A percentile compares a stretch with the other conserved stretches of the same genome.
Evolutionary conservation across 2,888 invertebrate species (phyloP).

Genomic region (Incurvaria masculella): DNA sequence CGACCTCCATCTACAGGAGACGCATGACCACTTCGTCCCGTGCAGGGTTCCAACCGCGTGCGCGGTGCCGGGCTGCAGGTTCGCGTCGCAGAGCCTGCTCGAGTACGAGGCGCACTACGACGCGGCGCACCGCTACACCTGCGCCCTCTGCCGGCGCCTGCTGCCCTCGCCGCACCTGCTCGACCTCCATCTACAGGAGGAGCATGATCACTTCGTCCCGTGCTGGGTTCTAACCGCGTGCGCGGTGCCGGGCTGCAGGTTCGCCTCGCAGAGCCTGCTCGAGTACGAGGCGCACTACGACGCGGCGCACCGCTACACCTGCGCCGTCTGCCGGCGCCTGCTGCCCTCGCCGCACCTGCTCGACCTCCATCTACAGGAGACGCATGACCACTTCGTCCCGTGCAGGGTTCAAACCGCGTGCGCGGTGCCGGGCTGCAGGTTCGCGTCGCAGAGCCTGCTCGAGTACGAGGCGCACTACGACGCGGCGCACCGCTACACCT

Average conservation of each 20-base stretch:
- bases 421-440: conserved; percentile 54
- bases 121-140: conserved; percentile 61
- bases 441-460: conserved; percentile 46
- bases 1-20: conserved; percentile 72
- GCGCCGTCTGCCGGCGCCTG: conserved; percentile 62
- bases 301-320: conserved; percentile 61
- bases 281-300: conserved; percentile 70
- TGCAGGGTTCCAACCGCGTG: conserved; percentile 43
- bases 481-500: conserved; percentile 61
- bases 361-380: conserved; percentile 72
- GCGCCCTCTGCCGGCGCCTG: conserved; percentile 62
- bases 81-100: conserved; percentile 46
- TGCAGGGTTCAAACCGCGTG: conserved; percentile 43
- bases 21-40: conserved; percentile 72
- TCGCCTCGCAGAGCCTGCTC: conserved; percentile 46
- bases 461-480: conserved; percentile 70
- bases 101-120: conserved; percentile 70
- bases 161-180: conserved; percentile 68
- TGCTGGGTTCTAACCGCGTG: conserved; percentile 43
- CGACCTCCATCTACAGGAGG: conserved; percentile 72
- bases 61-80: conserved; percentile 54
- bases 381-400: conserved; percentile 72
- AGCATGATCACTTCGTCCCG: conserved; percentile 72
- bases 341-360: conserved; percentile 68
- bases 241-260: conserved; percentile 54